A percentile compares a stretch with the other conserved stretches of the same genome.
Conservation (phyloP, 2,888 invertebrate genomes). For the Melinopterus prodromus region DNA sequence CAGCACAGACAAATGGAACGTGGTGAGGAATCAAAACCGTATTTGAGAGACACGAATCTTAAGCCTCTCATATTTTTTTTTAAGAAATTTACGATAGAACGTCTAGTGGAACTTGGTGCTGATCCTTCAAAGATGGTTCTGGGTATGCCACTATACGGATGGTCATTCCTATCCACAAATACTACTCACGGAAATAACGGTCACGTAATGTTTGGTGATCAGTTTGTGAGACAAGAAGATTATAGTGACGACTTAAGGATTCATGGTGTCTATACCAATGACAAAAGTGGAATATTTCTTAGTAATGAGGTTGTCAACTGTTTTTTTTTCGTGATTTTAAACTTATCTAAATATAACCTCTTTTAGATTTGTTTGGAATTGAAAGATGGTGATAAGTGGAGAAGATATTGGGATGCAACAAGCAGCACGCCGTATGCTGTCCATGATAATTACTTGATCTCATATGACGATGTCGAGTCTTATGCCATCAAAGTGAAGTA, state of each 20-base stretch:
- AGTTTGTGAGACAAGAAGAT: background rate
- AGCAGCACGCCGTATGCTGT: background rate
- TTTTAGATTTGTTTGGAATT: slow-evolving; percentile 20
- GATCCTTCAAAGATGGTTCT: slow-evolving; percentile 70
- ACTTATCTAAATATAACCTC: background rate
- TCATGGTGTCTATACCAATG: background rate
- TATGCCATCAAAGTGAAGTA: background rate
- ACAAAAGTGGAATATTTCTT: background rate
- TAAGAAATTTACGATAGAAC: background rate
- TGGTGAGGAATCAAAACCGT: background rate
- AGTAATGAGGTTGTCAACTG: background rate
- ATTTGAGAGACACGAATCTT: too few relatives aligned
- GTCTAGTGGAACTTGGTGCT: slow-evolving; percentile 58
- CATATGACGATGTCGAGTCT: slow-evolving; percentile 10
- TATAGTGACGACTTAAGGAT: background rate
- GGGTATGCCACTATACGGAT: slow-evolving; percentile 76
- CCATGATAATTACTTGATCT: slow-evolving; percentile 5
- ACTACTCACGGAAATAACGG: slow-evolving; percentile 48
- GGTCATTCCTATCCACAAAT: slow-evolving; percentile 67
- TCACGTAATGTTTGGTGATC: background rate
- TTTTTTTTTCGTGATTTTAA: background rate
- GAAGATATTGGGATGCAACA: slow-evolving; percentile 5
- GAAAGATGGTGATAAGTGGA: slow-evolving; percentile 13
- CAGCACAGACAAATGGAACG: slow-evolving; percentile 7
- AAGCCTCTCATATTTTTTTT: background rate